Evolutionary conservation across 2,888 invertebrate species (phyloP), one percentile per base, ranked within the genome.

Genomic region (Resseliella maxima): DNA sequence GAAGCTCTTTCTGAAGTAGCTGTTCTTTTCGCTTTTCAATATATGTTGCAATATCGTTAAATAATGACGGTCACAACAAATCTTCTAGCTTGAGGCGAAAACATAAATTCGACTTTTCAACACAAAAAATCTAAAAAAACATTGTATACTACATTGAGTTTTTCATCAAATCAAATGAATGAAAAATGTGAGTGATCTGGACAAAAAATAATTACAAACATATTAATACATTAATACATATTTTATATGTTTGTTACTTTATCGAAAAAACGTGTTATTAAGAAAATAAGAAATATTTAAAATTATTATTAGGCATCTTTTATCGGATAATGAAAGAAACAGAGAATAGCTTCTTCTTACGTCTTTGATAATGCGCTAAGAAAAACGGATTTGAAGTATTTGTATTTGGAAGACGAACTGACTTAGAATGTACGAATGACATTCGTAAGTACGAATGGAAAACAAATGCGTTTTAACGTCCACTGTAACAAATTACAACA

Each of bases 21-120:
- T 50, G 46, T 50, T 50, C 18, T 50, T 18, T 8, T 50, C 46
- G 15, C 18, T 50, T 6, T 50, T 50, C 46, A n/a, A n/a, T n/a
- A 2, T 50, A 2, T 50, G 2, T 50, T 8, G 18, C 46, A 50
- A 50, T 18, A 50, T 50, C 18, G n/a, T 50, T 18, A 50, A 50
- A 18, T 50, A 18, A 50, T 50, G 46, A 8, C 8, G 15, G 46
- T 8, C 46, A 50, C 46, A 50, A 18, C 46, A 50, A 50, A 50
- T 50, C 46, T 50, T 15, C 18, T 2, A 18, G 12, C 41, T 41
- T 8, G 12, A 50, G 46, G 12, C 46, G 18, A 50, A 50, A 50
- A 50, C 46, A 50, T 50, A 50, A 50, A 50, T 50, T 50, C 46
- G 46, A 50, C 46, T 50, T 50, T 50, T 50, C 46, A 50, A 50